Conservation (phyloP, 1,140 invertebrate species). For the Probaryconus sp. region DNA sequence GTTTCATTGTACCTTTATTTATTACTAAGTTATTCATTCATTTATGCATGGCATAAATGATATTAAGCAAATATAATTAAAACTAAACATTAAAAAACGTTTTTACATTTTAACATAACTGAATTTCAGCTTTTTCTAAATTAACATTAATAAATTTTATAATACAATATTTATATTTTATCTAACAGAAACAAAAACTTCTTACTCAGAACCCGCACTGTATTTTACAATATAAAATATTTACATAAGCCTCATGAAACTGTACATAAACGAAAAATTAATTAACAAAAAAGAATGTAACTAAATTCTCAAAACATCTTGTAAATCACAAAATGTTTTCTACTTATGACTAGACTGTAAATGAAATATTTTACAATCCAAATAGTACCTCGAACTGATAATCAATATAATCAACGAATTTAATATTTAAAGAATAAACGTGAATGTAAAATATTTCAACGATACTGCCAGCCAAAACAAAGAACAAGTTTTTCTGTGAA, state of each 20-base stretch:
- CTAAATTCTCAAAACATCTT: slow-evolving; percentile 19
- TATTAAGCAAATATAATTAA: too few species aligned
- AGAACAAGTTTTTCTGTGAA: slow-evolving; percentile 1
- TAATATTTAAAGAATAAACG: slow-evolving; percentile 9
- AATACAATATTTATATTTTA: neutral
- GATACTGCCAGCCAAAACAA: too few species aligned
- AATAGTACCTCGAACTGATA: slow-evolving; percentile 46
- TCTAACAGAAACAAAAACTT: too few species aligned
- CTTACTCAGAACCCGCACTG: slow-evolving; percentile 8
- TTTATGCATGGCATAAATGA: too few species aligned
- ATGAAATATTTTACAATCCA: slow-evolving; percentile 28
- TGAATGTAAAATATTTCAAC: slow-evolving; percentile 4
- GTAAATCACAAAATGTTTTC: slow-evolving; percentile 9
- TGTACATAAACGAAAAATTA: too few species aligned
- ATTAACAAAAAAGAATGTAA: slow-evolving; percentile 20
- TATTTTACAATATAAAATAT: slow-evolving; percentile 29
- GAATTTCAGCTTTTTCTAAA: too few species aligned
- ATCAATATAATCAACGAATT: slow-evolving; percentile 53
- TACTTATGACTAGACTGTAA: slow-evolving; percentile 8
- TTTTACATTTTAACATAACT: too few species aligned
- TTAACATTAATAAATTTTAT: too few species aligned
- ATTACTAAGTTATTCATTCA: too few species aligned
- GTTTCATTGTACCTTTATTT: neutral
- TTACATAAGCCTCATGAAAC: slow-evolving; percentile 11
- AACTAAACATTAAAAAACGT: too few species aligned